Conservation (phyloP, 2,797 vertebrate genomes). For the Alcedo quadribrachys region DNA sequence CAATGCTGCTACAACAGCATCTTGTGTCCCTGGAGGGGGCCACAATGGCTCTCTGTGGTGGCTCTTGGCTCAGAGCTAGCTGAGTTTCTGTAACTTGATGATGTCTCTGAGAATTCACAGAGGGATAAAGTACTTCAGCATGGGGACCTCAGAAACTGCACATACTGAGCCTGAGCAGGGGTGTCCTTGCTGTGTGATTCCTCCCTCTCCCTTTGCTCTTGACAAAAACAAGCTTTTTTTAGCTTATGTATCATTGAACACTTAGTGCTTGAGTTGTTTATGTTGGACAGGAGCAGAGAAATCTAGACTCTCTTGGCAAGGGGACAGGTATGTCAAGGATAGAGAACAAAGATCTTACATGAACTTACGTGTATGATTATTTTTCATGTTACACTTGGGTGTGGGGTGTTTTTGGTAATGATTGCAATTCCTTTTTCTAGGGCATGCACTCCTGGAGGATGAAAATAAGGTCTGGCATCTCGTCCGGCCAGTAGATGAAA, state of each 20-base stretch:
- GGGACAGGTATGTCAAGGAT: neutral
- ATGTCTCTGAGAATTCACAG: neutral
- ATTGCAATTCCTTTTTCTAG: slow-evolving; percentile 47
- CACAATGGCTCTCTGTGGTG: neutral
- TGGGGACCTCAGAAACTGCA: neutral
- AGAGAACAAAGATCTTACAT: neutral
- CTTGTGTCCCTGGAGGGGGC: neutral
- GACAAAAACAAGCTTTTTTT: neutral
- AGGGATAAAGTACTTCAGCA: neutral
- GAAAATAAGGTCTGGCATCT: slow-evolving; percentile 96
- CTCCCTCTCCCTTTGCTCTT: neutral
- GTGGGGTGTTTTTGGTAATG: neutral
- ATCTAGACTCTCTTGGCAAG: neutral
- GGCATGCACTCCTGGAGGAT: slow-evolving; percentile 93
- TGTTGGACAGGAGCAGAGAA: neutral
- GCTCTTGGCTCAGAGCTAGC: neutral
- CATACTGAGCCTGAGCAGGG: neutral
- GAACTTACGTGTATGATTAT: neutral
- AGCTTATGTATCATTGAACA: neutral
- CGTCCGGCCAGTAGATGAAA: slow-evolving; percentile 91
- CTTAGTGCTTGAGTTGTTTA: neutral
- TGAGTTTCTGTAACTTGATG: neutral
- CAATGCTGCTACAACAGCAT: neutral
- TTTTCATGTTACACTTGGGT: neutral
- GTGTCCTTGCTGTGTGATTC: neutral